phyloP scores from a whole-genome alignment of 2,888 invertebrate species.

The Hypsopygia costalis region DNA sequence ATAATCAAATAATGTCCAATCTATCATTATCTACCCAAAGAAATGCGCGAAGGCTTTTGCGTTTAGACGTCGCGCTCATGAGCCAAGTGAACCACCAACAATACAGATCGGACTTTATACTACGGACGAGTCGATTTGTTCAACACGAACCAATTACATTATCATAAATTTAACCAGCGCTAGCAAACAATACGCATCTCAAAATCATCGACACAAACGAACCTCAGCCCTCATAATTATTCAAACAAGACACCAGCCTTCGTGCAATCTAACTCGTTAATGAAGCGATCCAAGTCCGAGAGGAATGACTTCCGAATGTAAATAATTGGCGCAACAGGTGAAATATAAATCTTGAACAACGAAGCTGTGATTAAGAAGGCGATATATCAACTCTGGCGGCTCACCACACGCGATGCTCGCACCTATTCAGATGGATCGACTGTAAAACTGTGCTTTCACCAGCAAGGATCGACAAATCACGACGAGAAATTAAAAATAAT shows the following conservation, averaged over 20 bases:
- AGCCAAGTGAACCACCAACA: no score
- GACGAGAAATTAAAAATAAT: no score
- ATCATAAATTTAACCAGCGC: not conserved
- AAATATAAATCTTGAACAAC: conserved; percentile 66
- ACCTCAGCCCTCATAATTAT: conserved; percentile 6
- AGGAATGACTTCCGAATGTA: conserved; percentile 66
- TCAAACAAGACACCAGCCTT: conserved; percentile 12
- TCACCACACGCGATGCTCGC: conserved; percentile 53
- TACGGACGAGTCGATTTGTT: no score
- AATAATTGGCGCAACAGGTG: conserved; percentile 76
- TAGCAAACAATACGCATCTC: not conserved
- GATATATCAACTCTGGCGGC: conserved; percentile 60
- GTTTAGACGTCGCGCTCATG: no score
- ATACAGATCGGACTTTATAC: no score
- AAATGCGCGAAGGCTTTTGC: no score
- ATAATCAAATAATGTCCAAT: no score
- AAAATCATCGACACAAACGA: not conserved
- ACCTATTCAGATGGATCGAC: conserved; percentile 39
- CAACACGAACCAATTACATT: no score
- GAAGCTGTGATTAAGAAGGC: conserved; percentile 67
- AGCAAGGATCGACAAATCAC: no score
- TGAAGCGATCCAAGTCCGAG: conserved; percentile 30
- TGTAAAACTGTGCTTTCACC: conserved; percentile 8
- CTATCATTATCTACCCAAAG: no score
- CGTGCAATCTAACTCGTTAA: conserved; percentile 29